These are phyloP conservation scores for Macrobrachium rosenbergii DNA, from an alignment of 1,140 invertebrate species.

Conservation along the genomic window DNA sequence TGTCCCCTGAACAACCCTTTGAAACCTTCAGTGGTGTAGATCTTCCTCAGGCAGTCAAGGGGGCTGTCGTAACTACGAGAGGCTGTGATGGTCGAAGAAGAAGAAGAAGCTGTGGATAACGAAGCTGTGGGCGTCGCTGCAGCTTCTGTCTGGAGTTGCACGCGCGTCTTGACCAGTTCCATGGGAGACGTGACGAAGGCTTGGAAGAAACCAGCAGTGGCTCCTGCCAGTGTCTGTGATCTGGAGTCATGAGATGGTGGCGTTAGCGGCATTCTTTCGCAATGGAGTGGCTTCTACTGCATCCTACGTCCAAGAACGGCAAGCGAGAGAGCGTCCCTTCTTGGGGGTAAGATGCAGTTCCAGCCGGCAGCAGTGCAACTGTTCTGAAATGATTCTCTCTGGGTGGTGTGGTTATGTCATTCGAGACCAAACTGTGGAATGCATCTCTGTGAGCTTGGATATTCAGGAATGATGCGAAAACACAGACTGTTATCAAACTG, in stretches of 20 bases:
- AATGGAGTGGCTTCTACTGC: too few relatives aligned
- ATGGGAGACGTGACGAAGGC: slow-evolving; percentile 86
- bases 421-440: too few relatives aligned
- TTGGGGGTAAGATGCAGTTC: not conserved
- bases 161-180: slow-evolving; percentile 87
- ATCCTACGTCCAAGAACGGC: not conserved
- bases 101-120: slow-evolving; percentile 19
- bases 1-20: slow-evolving; percentile 83
- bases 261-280: slow-evolving; percentile 8
- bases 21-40: slow-evolving; percentile 77
- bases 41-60: slow-evolving; percentile 77
- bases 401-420: too few relatives aligned
- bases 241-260: slow-evolving; percentile 9
- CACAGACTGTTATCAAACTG: too few relatives aligned
- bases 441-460: too few relatives aligned
- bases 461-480: too few relatives aligned
- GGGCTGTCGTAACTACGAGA: slow-evolving; percentile 72
- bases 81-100: slow-evolving; percentile 42
- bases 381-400: too few relatives aligned
- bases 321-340: not conserved
- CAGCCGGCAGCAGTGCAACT: too few relatives aligned
- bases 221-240: slow-evolving; percentile 70
- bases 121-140: not conserved
- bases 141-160: slow-evolving; percentile 76
- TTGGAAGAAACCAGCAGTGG: slow-evolving; percentile 81